Percentiles rank a stretch among this genome's conserved stretches.
phyloP scores from a whole-genome alignment of 2,888 invertebrate species.

The Drosophila prostipennis region DNA sequence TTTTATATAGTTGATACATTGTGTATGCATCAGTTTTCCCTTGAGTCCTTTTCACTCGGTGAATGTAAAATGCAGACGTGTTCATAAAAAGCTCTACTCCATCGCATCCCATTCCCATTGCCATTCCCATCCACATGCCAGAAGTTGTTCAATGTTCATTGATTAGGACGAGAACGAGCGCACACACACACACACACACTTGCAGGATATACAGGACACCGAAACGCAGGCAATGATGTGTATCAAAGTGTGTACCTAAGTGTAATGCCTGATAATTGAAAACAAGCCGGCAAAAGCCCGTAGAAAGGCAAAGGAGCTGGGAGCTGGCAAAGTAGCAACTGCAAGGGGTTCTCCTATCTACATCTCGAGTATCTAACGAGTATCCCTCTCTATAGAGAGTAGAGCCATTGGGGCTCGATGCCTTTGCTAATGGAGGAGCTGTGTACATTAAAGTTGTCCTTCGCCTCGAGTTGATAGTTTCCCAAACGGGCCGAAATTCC shows the following conservation, averaged over 20 bases:
- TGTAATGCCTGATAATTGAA: slow-evolving; percentile 66
- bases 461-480: slow-evolving; percentile 36
- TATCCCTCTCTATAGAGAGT: not conserved
- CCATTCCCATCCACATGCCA: slow-evolving; percentile 26
- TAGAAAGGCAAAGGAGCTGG: slow-evolving; percentile 34
- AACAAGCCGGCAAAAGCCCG: slow-evolving; percentile 45
- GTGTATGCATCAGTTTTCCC: slow-evolving; percentile 1
- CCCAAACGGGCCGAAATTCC: slow-evolving; percentile 16
- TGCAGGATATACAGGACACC: slow-evolving; percentile 1
- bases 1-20: not conserved
- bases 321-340: slow-evolving; percentile 32
- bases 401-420: not conserved
- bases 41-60: not conserved
- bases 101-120: slow-evolving; percentile 5
- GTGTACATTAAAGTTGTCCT: slow-evolving; percentile 41
- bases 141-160: slow-evolving; percentile 63
- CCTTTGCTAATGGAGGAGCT: slow-evolving; percentile 23
- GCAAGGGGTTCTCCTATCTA: slow-evolving; percentile 17
- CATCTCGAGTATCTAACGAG: slow-evolving; percentile 10
- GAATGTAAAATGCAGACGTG: slow-evolving; percentile 60
- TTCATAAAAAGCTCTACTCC: slow-evolving; percentile 47
- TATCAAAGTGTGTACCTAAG: slow-evolving; percentile 39
- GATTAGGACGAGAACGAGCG: slow-evolving; percentile 42
- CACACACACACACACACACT: not conserved
- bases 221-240: slow-evolving; percentile 29